Conservation (phyloP, 2,113 vertebrate species). For the Lophochroa leadbeateri region DNA sequence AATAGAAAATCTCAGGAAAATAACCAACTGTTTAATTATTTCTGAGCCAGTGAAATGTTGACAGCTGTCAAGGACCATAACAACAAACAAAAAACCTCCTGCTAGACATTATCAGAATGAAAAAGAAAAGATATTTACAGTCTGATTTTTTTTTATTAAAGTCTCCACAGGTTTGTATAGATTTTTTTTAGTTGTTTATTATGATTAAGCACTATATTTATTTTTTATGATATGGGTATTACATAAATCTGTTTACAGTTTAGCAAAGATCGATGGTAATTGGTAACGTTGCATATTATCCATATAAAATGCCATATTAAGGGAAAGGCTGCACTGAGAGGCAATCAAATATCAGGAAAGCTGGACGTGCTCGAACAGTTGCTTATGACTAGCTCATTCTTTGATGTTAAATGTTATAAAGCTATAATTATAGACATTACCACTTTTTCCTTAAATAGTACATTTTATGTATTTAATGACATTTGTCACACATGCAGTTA, state of each 20-base stretch:
- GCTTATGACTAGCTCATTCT: neutral
- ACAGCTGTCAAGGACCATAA: constrained; percentile 1
- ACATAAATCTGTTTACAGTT: neutral
- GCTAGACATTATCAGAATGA: neutral
- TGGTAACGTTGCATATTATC: neutral
- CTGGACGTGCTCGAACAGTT: neutral
- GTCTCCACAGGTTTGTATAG: neutral
- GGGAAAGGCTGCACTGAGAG: neutral
- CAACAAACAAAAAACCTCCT: neutral
- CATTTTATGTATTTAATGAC: neutral
- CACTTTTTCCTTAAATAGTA: neutral
- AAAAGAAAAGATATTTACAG: neutral
- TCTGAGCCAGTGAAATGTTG: constrained; percentile 19
- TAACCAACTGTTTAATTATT: constrained; percentile 1
- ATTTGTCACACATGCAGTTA: neutral
- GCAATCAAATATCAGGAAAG: neutral
- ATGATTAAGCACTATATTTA: neutral
- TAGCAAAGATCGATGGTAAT: neutral
- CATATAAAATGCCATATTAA: neutral
- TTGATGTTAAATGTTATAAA: neutral
- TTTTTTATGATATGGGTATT: neutral
- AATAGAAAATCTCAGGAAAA: constrained; percentile 24
- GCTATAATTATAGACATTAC: neutral
- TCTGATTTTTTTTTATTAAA: neutral
- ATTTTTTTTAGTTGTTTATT: neutral